Conservation (phyloP, 53 echinoderm and acorn worm species). For the Echinarachnius parma region DNA sequence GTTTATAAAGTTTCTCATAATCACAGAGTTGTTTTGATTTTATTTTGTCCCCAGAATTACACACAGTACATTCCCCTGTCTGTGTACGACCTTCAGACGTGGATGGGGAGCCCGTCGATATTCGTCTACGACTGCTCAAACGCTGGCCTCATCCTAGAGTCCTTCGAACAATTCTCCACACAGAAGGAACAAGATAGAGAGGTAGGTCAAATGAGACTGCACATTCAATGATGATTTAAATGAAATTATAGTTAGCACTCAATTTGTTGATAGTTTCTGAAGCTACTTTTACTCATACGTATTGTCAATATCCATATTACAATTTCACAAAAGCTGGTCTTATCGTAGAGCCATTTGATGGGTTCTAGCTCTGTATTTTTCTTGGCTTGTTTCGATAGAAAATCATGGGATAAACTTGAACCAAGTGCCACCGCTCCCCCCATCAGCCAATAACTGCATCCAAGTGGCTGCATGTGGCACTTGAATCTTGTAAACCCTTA, state of each 20-base stretch:
- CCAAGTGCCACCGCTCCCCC: slow-evolving; percentile 69
- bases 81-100: slow-evolving; percentile 92
- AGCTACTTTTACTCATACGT: too few species aligned
- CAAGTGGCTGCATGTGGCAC: slow-evolving; percentile 90
- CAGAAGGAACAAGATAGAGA: slow-evolving; percentile 93
- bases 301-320: too few species aligned
- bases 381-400: too few species aligned
- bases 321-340: too few species aligned
- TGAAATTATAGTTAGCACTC: background rate
- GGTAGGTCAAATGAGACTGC: slow-evolving; percentile 62
- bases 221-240: too few species aligned
- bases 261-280: background rate
- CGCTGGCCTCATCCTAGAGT: slow-evolving; percentile 90
- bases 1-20: too few species aligned
- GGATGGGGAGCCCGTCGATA: slow-evolving; percentile 98
- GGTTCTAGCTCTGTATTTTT: too few species aligned
- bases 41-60: slow-evolving; percentile 60
- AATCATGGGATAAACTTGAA: background rate
- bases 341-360: too few species aligned
- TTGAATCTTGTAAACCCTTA: too few species aligned
- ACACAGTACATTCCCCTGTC: slow-evolving; percentile 97
- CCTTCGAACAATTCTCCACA: slow-evolving; percentile 89
- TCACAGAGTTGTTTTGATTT: too few species aligned
- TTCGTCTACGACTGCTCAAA: slow-evolving; percentile 99
- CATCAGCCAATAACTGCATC: slow-evolving; percentile 91